Percentiles rank a stretch among this genome's conserved stretches.
These are phyloP conservation scores for Karalla daura DNA, from an alignment of 2,797 vertebrate genomes.

Conservation along the genomic window DNA sequence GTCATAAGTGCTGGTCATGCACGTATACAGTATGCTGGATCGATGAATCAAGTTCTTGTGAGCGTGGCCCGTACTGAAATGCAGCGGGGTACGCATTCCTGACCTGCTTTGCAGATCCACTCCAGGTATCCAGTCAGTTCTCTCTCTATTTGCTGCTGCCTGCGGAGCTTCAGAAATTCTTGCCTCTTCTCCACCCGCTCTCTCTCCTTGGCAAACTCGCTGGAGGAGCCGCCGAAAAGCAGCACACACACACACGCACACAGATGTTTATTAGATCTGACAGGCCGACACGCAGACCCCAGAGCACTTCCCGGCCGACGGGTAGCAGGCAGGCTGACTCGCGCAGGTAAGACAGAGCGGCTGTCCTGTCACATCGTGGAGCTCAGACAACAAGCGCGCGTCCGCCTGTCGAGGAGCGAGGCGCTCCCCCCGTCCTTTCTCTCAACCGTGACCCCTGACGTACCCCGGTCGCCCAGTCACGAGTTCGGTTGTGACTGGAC, in stretches of 20 bases:
- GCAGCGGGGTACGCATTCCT: neutral
- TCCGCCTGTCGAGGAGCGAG: neutral
- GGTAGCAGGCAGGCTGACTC: conserved; percentile 8
- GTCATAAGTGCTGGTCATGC: neutral
- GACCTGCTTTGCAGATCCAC: conserved; percentile 97
- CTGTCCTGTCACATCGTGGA: conserved; percentile 14
- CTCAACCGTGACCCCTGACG: neutral
- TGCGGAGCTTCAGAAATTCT: conserved; percentile 93
- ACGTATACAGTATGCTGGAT: no score
- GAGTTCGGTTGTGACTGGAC: no score
- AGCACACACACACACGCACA: conserved; percentile 29
- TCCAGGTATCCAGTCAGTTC: conserved; percentile 97
- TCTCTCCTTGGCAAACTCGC: conserved; percentile 96
- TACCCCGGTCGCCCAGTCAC: neutral
- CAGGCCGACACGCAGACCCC: conserved; percentile 22
- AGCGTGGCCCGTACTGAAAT: neutral
- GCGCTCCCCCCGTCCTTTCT: neutral
- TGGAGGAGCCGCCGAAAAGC: conserved; percentile 47
- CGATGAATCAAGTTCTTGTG: neutral
- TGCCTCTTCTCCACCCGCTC: conserved; percentile 96
- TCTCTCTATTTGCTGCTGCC: conserved; percentile 95
- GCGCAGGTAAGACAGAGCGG: conserved; percentile 9
- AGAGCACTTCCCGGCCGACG: conserved; percentile 20
- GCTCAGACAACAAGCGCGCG: neutral
- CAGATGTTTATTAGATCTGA: conserved; percentile 26